Evolutionary conservation across 1,140 invertebrate genomes (phyloP).

Genomic region (Eufriesea mexicana): DNA sequence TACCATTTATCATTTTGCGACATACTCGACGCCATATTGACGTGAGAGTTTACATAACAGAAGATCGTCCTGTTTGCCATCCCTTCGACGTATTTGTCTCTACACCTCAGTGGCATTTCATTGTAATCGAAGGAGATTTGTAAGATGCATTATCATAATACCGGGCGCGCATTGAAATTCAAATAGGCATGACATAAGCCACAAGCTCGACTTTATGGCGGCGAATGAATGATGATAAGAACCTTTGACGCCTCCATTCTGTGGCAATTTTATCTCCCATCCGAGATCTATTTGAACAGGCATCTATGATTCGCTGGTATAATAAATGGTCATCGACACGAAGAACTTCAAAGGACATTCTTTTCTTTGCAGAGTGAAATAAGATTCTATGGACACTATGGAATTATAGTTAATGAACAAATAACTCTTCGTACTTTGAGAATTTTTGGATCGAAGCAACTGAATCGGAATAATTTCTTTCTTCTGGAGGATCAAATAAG

Average conservation of each 20-base stretch:
- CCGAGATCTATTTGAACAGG: neutral
- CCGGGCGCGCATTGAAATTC: slow-evolving; percentile 12
- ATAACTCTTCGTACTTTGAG: too few relatives aligned
- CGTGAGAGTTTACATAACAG: neutral
- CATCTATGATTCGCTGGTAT: neutral
- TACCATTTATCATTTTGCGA: neutral
- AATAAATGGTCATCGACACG: neutral
- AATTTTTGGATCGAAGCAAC: too few relatives aligned
- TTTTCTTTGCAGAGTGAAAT: neutral
- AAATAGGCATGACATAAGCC: slow-evolving; percentile 4
- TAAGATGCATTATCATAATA: neutral
- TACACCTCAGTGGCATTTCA: too few relatives aligned
- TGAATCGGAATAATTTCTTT: too few relatives aligned
- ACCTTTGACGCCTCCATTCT: neutral
- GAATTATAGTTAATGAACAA: too few relatives aligned
- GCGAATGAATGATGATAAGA: neutral
- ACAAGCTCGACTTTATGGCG: neutral
- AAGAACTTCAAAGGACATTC: neutral
- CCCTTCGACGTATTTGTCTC: neutral
- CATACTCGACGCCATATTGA: neutral
- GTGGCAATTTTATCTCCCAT: neutral
- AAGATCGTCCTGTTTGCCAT: neutral
- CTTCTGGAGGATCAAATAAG: too few relatives aligned
- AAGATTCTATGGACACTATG: neutral
- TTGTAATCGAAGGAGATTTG: neutral